These are phyloP conservation scores for Sylvilagus floridanus DNA, from an alignment of 2,797 vertebrate genomes.

Conservation along the genomic window DNA sequence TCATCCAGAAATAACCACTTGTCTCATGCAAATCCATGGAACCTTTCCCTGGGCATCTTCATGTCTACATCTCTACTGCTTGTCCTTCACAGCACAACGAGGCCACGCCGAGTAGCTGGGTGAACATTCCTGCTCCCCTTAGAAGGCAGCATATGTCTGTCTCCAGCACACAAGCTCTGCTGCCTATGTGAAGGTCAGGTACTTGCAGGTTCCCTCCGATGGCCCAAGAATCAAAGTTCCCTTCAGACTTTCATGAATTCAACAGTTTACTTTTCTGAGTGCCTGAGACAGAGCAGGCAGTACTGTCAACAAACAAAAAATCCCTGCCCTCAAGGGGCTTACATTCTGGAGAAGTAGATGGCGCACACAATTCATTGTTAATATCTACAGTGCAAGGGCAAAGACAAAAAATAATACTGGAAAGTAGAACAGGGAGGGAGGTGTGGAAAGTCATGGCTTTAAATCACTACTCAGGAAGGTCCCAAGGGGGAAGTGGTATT, in stretches of 20 bases:
- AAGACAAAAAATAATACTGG: background rate
- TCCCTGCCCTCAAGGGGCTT: background rate
- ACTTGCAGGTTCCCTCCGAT: background rate
- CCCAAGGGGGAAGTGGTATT: background rate
- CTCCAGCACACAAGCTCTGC: background rate
- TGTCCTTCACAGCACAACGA: background rate
- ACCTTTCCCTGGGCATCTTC: background rate
- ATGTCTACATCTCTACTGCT: background rate
- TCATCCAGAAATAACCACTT: background rate
- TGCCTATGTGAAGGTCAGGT: background rate
- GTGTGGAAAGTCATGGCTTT: background rate
- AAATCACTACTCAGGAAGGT: background rate
- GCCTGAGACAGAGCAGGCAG: background rate
- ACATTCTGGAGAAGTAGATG: background rate
- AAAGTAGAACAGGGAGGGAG: background rate
- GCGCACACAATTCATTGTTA: background rate
- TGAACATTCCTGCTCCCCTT: background rate
- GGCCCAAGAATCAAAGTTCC: background rate
- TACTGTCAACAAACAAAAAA: constrained; percentile 14
- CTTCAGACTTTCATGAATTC: background rate
- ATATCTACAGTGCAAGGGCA: background rate
- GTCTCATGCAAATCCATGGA: background rate
- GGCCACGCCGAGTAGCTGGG: background rate
- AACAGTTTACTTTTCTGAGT: constrained; percentile 8
- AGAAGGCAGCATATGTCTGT: background rate